Evolutionary conservation across 2,888 invertebrate species (phyloP), one percentile per base, ranked within the genome.

Genomic region (Pegoplata infirma): DNA sequence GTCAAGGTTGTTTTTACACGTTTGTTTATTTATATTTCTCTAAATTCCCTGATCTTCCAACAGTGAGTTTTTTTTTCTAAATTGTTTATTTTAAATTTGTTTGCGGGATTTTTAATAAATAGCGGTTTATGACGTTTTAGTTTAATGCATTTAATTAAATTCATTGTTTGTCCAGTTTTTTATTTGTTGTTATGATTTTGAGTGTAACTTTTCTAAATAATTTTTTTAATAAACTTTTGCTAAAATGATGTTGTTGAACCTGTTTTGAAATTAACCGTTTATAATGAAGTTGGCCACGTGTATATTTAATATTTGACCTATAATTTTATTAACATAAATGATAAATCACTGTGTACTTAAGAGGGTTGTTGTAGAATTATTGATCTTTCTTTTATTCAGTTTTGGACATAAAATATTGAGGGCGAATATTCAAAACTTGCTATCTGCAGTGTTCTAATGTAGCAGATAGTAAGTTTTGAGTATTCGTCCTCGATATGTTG

Each of bases 1-100:
- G 69, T 71, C 69, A 76, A 71, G 76, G 76, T 55, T 59, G 58
- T 64, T 58, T 51, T 40, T 23, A 59, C 1, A 23, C 23, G 19
- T 21, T 59, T 40, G 10, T 16, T 66, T 55, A 17, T 21, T 61
- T 21, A 28, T 25, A n/a, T 40, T 40, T 40, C 12, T 12, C 12
- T 12, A n/a, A 40, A n/a, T 40, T 40, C n/a, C 3, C n/a, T n/a
- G 5, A 5, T 40, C n/a, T n/a, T 5, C n/a, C 12, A 40, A 12
- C 5, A 40, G 1, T n/a, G 36, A 40, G 36, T n/a, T 40, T 40
- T n/a, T 8, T 40, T 10, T 4, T 10, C 2, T 12, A 36, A 2
- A 12, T 36, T 40, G 14, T n/a, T 32, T 10, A 4, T 40, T 40
- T 40, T 2, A 25, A 5, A 5, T 40, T n/a, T 40, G n/a, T n/a